A percentile compares a stretch with the other conserved stretches of the same genome.
Evolutionary conservation across 2,113 vertebrate species (phyloP).

Genomic region (Isichthys henryi): DNA sequence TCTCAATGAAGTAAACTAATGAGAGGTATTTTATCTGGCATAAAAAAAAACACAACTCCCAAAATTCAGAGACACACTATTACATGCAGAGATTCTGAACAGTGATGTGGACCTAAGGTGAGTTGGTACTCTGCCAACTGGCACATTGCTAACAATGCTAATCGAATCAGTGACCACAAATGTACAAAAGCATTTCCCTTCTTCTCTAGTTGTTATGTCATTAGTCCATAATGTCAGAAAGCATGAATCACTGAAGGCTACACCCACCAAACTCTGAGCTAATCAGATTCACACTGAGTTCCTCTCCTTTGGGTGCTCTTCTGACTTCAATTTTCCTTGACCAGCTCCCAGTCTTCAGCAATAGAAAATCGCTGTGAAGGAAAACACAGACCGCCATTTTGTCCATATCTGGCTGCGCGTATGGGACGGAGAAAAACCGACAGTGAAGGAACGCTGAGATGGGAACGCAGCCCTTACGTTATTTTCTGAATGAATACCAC

Average conservation of each 20-base stretch:
- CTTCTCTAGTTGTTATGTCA: neutral
- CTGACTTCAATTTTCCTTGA: constrained; percentile 79
- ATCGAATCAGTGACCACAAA: neutral
- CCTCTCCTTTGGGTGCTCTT: constrained; percentile 68
- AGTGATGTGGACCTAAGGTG: neutral
- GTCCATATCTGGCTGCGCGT: neutral
- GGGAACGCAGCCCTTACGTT: constrained; percentile 39
- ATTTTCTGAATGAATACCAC: constrained; percentile 84
- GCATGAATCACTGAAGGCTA: neutral
- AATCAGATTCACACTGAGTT: constrained; percentile 82
- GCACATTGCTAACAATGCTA: neutral
- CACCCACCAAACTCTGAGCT: constrained; percentile 89
- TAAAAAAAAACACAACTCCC: neutral
- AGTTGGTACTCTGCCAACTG: neutral
- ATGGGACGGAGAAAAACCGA: neutral
- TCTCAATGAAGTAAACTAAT: neutral
- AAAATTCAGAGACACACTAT: neutral
- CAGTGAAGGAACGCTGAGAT: neutral
- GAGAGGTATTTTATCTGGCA: neutral
- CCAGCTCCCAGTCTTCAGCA: constrained; percentile 81
- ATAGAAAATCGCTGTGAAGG: constrained; percentile 68
- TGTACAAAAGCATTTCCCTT: neutral
- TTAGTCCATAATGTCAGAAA: neutral
- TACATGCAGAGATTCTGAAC: neutral
- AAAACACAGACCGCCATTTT: neutral